phyloP scores from a whole-genome alignment of 35 echinoderm and acorn worm genomes.

The Amphiura filiformis region DNA sequence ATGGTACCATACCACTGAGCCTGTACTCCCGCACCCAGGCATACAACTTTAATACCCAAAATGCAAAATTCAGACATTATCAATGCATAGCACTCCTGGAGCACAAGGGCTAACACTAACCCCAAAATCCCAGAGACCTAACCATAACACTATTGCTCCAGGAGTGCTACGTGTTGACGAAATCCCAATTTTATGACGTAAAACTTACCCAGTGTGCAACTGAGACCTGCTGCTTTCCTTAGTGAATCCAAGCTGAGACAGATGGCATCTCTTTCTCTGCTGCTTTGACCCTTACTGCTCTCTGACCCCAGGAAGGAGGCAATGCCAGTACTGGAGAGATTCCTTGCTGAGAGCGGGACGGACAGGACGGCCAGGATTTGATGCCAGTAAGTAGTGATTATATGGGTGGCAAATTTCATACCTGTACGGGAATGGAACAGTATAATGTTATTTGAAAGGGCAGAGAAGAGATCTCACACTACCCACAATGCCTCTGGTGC shows the following conservation, averaged over 20 bases:
- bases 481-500: background rate
- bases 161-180: too few species aligned
- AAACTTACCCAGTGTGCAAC: conserved; percentile 79
- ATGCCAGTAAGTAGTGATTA: conserved; percentile 79
- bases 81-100: too few species aligned
- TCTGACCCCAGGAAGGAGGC: conserved; percentile 74
- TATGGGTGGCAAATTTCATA: conserved; percentile 65
- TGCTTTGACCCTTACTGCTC: conserved; percentile 69
- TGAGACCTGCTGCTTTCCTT: conserved; percentile 83
- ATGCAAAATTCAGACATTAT: too few species aligned
- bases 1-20: too few species aligned
- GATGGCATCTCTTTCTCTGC: conserved; percentile 71
- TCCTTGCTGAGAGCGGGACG: conserved; percentile 62
- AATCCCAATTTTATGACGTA: too few species aligned
- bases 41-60: too few species aligned
- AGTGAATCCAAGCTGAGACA: conserved; percentile 90
- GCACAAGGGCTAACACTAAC: too few species aligned
- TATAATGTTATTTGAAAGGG: background rate
- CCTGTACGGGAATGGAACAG: conserved; percentile 45
- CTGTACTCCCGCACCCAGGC: too few species aligned
- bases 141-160: too few species aligned
- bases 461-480: background rate
- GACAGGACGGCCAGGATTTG: conserved; percentile 82
- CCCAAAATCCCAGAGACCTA: too few species aligned
- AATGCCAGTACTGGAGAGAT: conserved; percentile 44